Conservation (phyloP, 2,888 invertebrate genomes). For the Marronus borbonicus region DNA sequence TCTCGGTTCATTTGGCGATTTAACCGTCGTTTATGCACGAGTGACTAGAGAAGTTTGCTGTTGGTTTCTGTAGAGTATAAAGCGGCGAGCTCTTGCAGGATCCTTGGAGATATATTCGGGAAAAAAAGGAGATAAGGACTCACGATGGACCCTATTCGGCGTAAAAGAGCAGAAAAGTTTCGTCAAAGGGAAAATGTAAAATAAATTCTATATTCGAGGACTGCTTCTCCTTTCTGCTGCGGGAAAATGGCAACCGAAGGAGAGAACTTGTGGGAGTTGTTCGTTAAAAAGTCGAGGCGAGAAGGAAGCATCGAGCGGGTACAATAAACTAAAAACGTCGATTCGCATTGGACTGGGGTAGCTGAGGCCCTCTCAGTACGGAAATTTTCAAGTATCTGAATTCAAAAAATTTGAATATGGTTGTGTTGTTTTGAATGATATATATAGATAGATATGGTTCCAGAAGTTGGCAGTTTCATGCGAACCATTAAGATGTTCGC, state of each 20-base stretch:
- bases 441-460: too few species aligned
- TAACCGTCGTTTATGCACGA: slow-evolving; percentile 5
- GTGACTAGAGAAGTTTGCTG: neutral
- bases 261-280: neutral
- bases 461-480: too few species aligned
- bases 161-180: slow-evolving; percentile 2
- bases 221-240: neutral
- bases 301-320: neutral
- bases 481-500: too few species aligned
- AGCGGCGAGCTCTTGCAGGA: neutral
- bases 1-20: neutral
- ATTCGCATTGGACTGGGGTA: neutral
- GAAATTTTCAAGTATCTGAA: too few species aligned
- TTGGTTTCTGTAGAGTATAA: neutral
- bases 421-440: too few species aligned
- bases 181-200: slow-evolving; percentile 25
- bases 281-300: slow-evolving; percentile 13
- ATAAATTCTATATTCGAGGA: neutral
- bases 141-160: neutral
- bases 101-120: slow-evolving; percentile 19
- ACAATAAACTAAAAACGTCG: slow-evolving; percentile 13
- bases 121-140: slow-evolving; percentile 10
- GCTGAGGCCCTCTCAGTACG: too few species aligned
- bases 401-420: too few species aligned
- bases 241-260: neutral